Conservation (phyloP, 2,113 vertebrate species). For the Gymnogyps californianus region DNA sequence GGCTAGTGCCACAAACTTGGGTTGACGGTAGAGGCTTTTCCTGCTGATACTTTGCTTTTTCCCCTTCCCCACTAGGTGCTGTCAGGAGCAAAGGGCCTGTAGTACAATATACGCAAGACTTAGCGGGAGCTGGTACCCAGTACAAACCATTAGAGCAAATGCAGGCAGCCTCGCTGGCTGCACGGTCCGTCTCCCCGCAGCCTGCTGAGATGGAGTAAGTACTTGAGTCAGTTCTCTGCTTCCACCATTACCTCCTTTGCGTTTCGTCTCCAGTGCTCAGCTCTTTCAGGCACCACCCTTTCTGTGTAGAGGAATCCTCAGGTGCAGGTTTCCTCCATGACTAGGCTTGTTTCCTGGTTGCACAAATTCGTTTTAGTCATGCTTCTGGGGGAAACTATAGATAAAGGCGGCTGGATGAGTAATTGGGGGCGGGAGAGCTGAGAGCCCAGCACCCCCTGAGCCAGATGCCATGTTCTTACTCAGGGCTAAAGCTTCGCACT, state of each 20-base stretch:
- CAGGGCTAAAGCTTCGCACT: background rate
- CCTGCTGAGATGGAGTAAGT: conserved; percentile 77
- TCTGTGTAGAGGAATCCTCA: background rate
- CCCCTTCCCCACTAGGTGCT: conserved; percentile 71
- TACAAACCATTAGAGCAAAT: conserved; percentile 59
- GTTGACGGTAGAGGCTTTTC: background rate
- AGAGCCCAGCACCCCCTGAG: background rate
- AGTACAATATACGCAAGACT: conserved; percentile 91
- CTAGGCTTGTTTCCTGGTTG: background rate
- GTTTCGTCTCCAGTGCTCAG: background rate
- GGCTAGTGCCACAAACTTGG: rapidly evolving
- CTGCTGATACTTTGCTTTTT: background rate
- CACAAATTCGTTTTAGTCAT: background rate
- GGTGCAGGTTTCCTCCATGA: background rate
- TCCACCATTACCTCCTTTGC: background rate
- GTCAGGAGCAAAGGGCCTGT: conserved; percentile 93
- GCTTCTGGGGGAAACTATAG: background rate
- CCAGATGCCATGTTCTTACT: background rate
- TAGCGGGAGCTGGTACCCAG: conserved; percentile 58
- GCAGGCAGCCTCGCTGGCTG: background rate
- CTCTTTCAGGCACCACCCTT: background rate
- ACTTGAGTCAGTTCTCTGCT: background rate
- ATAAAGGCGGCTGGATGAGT: background rate
- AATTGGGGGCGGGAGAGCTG: background rate
- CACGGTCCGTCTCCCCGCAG: background rate